These are phyloP conservation scores for Zoanthus sansibaricus DNA, from an alignment of 92 coral and sea anemone genomes.

Conservation along the genomic window DNA sequence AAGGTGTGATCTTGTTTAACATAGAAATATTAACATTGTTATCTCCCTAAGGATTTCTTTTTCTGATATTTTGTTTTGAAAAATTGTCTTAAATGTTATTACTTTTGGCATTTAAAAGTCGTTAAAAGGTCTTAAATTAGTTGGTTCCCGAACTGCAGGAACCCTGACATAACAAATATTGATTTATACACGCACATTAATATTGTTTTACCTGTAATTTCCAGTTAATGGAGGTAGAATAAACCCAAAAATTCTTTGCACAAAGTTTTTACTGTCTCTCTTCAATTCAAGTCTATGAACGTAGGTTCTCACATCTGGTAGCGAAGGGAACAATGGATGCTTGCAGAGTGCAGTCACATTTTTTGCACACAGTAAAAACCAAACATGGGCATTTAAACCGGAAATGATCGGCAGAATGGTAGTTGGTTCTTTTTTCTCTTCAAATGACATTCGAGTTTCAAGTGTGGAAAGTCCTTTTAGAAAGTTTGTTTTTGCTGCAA, in stretches of 20 bases:
- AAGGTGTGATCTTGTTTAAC: too few species aligned
- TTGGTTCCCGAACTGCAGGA: too few species aligned
- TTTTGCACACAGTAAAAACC: conserved; percentile 7
- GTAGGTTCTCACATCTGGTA: conserved; percentile 14
- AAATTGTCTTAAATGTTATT: too few species aligned
- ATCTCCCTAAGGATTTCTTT: too few species aligned
- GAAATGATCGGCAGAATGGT: background rate
- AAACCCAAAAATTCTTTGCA: conserved; percentile 15
- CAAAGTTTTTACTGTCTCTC: background rate
- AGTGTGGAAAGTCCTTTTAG: background rate
- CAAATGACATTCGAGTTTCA: background rate
- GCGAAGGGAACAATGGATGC: conserved; percentile 22
- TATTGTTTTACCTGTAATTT: conserved; percentile 10
- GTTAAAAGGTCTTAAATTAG: too few species aligned
- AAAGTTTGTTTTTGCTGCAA: background rate
- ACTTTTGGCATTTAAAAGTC: too few species aligned
- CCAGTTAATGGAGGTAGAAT: conserved; percentile 24
- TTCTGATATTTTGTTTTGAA: too few species aligned
- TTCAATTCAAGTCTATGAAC: conserved; percentile 19
- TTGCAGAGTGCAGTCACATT: background rate
- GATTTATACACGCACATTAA: too few species aligned
- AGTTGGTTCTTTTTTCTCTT: background rate
- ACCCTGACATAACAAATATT: too few species aligned
- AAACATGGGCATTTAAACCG: conserved; percentile 14
- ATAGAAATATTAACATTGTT: too few species aligned